Conservation (phyloP, 2,113 vertebrate species). For the Hippocampus comes region DNA sequence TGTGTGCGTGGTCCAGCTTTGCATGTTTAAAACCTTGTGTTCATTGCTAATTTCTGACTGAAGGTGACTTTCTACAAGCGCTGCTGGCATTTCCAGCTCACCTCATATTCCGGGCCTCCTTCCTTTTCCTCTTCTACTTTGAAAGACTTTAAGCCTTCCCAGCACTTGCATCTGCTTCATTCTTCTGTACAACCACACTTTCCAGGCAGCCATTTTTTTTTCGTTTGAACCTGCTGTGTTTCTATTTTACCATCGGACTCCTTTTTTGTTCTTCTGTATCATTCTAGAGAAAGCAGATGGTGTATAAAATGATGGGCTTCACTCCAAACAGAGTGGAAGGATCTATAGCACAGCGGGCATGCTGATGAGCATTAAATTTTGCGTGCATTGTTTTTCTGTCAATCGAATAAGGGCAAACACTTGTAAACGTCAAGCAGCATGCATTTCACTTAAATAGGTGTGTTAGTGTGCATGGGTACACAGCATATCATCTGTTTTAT, state of each 20-base stretch:
- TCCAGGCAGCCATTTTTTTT: constrained; percentile 26
- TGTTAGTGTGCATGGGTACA: constrained; percentile 1
- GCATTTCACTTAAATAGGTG: constrained; percentile 48
- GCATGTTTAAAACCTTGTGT: constrained; percentile 35
- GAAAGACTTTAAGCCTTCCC: constrained; percentile 25
- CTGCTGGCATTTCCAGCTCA: constrained; percentile 36
- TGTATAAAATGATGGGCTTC: constrained; percentile 29
- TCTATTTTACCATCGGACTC: constrained; percentile 14
- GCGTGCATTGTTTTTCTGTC: constrained; percentile 51
- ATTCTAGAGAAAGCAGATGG: constrained; percentile 33
- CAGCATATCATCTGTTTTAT: not conserved
- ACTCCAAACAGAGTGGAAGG: constrained; percentile 35
- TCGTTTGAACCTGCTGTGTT: constrained; percentile 8
- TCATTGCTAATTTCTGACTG: constrained; percentile 56
- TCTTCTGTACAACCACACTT: constrained; percentile 15
- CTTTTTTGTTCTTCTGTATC: constrained; percentile 27
- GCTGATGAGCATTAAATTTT: constrained; percentile 59
- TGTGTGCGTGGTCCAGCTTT: not conserved
- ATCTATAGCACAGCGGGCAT: constrained; percentile 43
- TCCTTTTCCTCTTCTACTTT: constrained; percentile 2
- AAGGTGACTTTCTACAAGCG: constrained; percentile 44
- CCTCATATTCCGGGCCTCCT: constrained; percentile 34
- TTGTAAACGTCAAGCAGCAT: constrained; percentile 49
- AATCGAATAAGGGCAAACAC: constrained; percentile 52
- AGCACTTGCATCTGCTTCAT: constrained; percentile 18